Evolutionary conservation across 2,888 invertebrate genomes (phyloP), one percentile per base, ranked within the genome.

Genomic region (Eupithecia centaureata): DNA sequence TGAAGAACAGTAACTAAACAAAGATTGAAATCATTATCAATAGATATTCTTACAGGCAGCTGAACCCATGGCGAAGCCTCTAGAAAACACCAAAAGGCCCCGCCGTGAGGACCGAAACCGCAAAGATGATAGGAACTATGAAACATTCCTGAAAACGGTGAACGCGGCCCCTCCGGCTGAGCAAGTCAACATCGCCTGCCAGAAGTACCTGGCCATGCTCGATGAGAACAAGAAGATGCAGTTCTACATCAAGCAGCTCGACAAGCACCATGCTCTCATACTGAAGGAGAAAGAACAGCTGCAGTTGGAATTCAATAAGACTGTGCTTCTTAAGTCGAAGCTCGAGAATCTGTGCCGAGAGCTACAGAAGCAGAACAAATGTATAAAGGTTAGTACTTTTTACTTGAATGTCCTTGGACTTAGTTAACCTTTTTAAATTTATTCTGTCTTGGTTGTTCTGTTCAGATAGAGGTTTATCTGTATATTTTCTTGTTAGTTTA

Each of bases 311-410:
- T 95, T 96, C 72, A 97, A 96, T 76, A 98, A 97, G 88, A 95
- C 96, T 60, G 94, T 98, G 62, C 94, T 98, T 58, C 95, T 97
- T 58, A 96, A 97, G 74, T 96, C 96, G 30, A 96, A 97, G 82
- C 90, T 99, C 76, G 98, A 99, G 86, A 97, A 96, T 83, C 94
- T 99, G 5, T 99, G 99, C 83, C 92, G 99, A 12, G 98, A 99
- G 86, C 94, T 99, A 56, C 99, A 99, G 89, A 96, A 97, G 83
- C 97, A 98, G 79, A 98, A 98, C 84, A 98, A 98, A 86, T 95
- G 96, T 61, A 96, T 98, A 22, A 98, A 98, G 94, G 96, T 66
- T 10, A 7, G 54, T 56, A 7, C 7, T 15, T 18, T 27, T 52
- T 42, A 15, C 1, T 2, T 2, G n/a, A 18, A 5, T 27, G 25